Evolutionary conservation across 2,113 vertebrate species (phyloP).

Genomic region (Oreotrochilus melanogaster): DNA sequence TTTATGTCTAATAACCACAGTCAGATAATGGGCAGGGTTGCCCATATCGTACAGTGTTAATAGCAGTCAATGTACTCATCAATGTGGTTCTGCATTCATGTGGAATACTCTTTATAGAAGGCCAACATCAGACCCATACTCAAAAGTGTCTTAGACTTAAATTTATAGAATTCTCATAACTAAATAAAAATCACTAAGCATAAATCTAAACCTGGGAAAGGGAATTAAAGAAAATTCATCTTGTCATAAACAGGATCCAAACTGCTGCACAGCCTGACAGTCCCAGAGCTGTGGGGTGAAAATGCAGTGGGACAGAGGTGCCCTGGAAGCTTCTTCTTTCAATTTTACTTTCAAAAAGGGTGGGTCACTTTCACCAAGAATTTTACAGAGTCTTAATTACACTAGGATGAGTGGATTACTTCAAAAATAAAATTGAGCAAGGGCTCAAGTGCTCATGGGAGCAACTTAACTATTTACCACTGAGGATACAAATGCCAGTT

Average conservation of each 20-base stretch:
- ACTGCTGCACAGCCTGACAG: not conserved
- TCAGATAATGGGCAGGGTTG: not conserved
- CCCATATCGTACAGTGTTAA: not conserved
- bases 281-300: not conserved
- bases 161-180: not conserved
- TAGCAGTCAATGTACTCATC: not conserved
- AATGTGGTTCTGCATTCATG: not conserved
- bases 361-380: not conserved
- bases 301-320: not conserved
- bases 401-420: not conserved
- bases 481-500: not conserved
- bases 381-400: not conserved
- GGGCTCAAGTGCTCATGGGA: not conserved
- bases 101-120: not conserved
- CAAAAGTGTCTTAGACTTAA: not conserved
- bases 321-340: not conserved
- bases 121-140: fast-evolving
- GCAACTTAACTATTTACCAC: not conserved
- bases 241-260: not conserved
- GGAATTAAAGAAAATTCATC: not conserved
- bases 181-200: not conserved
- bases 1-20: not conserved
- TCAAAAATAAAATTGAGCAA: not conserved
- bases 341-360: not conserved
- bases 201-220: not conserved